These are phyloP conservation scores for Nothoprocta pentlandii DNA, from an alignment of 2,113 vertebrate genomes.

Conservation along the genomic window DNA sequence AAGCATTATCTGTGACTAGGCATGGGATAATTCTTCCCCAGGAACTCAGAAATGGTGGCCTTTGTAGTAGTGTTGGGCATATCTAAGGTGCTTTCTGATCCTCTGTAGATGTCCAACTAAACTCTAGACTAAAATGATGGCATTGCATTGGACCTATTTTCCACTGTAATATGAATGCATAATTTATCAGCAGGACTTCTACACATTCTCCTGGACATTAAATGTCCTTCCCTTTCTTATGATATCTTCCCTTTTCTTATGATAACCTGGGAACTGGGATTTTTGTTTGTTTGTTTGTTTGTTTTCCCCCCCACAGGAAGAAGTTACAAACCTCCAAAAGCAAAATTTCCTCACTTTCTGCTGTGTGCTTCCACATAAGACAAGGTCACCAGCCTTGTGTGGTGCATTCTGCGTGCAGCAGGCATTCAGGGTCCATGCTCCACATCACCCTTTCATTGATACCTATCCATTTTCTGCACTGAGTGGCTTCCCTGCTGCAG, in stretches of 20 bases:
- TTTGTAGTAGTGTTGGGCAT: background rate
- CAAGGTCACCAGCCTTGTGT: background rate
- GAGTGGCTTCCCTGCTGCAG: background rate
- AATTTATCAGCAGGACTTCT: background rate
- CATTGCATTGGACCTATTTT: background rate
- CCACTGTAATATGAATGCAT: background rate
- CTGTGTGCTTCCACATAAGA: background rate
- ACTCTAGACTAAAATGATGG: background rate
- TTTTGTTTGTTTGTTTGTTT: too few species aligned
- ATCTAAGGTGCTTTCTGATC: background rate
- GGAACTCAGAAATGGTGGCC: background rate
- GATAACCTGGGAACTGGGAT: background rate
- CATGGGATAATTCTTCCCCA: background rate
- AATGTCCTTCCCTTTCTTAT: background rate
- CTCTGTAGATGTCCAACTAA: background rate
- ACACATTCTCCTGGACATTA: background rate
- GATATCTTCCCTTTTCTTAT: background rate
- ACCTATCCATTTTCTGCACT: background rate
- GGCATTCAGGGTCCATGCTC: background rate
- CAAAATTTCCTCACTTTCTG: background rate
- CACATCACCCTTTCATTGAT: background rate
- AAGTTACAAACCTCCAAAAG: background rate
- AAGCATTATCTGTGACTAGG: background rate
- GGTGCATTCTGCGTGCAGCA: background rate
- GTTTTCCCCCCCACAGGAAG: background rate